Evolutionary conservation across 2,797 vertebrate genomes (phyloP).

Genomic region (Margarornis squamiger): DNA sequence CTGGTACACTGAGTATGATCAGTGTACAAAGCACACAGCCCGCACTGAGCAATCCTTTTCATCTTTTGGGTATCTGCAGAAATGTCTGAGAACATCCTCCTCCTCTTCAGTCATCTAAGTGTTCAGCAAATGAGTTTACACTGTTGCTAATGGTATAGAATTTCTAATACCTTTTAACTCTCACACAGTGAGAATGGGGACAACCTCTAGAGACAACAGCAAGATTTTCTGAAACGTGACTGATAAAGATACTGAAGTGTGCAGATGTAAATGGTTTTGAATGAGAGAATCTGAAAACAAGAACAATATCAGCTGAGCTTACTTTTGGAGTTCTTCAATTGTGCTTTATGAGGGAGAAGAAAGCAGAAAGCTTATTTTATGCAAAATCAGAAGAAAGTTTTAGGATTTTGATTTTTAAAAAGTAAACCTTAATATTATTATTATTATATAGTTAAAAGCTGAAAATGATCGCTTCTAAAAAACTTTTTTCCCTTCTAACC

Average conservation of each 20-base stretch:
- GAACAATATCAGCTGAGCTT: neutral
- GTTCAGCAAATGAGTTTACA: neutral
- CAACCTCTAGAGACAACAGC: constrained; percentile 38
- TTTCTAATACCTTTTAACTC: constrained; percentile 32
- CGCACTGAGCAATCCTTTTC: neutral
- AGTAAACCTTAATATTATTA: neutral
- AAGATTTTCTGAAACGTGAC: constrained; percentile 33
- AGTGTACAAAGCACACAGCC: neutral
- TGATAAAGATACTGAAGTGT: constrained; percentile 45
- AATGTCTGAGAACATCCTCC: neutral
- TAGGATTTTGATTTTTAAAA: neutral
- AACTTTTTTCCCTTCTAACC: neutral
- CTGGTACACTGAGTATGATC: rapidly evolving
- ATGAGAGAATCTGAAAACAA: constrained; percentile 33
- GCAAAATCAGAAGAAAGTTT: constrained; percentile 10
- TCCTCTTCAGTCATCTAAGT: neutral
- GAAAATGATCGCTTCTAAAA: neutral
- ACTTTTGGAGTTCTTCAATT: constrained; percentile 4
- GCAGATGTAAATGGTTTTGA: constrained; percentile 36
- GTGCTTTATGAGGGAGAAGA: neutral
- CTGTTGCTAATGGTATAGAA: constrained; percentile 15
- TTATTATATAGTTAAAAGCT: constrained; percentile 13
- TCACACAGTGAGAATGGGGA: neutral
- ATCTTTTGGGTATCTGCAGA: neutral
- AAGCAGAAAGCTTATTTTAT: neutral